Evolutionary conservation across 2,888 invertebrate species (phyloP).

Genomic region (Itoplectis maculator): DNA sequence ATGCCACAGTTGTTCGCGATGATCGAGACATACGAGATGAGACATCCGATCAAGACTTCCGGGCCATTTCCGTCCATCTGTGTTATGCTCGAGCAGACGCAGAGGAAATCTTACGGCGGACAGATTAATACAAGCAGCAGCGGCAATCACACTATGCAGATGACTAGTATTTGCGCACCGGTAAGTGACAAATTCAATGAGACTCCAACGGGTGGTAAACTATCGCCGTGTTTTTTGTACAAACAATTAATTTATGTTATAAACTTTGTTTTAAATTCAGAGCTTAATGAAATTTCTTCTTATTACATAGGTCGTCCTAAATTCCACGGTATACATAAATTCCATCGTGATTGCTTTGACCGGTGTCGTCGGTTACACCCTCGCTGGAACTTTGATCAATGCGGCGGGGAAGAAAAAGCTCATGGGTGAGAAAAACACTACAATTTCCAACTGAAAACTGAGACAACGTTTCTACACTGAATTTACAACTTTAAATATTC

Average conservation of each 20-base stretch:
- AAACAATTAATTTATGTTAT: not conserved
- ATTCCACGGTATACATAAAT: slow-evolving; percentile 88
- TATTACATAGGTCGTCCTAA: slow-evolving; percentile 84
- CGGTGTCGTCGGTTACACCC: slow-evolving; percentile 87
- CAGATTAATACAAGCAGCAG: slow-evolving; percentile 48
- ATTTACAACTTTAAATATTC: not conserved
- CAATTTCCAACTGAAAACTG: not conserved
- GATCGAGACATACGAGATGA: slow-evolving; percentile 85
- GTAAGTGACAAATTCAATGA: slow-evolving; percentile 47
- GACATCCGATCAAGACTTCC: slow-evolving; percentile 67
- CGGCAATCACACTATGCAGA: slow-evolving; percentile 55
- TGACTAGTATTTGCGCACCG: slow-evolving; percentile 64
- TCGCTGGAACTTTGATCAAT: slow-evolving; percentile 87
- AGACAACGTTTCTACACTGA: not conserved
- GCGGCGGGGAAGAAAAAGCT: slow-evolving; percentile 86
- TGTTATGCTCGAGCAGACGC: slow-evolving; percentile 73
- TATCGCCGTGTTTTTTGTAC: not conserved
- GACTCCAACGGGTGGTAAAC: too few species aligned
- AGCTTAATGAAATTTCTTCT: not conserved
- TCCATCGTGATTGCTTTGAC: slow-evolving; percentile 89
- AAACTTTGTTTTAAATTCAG: not conserved
- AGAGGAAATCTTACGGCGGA: slow-evolving; percentile 55
- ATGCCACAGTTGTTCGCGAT: slow-evolving; percentile 94
- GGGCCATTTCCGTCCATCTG: slow-evolving; percentile 75
- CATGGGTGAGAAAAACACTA: slow-evolving; percentile 84